Base-by-base conservation (phyloP, 1,140 invertebrate species). In the Metaphire vulgaris region DNA sequence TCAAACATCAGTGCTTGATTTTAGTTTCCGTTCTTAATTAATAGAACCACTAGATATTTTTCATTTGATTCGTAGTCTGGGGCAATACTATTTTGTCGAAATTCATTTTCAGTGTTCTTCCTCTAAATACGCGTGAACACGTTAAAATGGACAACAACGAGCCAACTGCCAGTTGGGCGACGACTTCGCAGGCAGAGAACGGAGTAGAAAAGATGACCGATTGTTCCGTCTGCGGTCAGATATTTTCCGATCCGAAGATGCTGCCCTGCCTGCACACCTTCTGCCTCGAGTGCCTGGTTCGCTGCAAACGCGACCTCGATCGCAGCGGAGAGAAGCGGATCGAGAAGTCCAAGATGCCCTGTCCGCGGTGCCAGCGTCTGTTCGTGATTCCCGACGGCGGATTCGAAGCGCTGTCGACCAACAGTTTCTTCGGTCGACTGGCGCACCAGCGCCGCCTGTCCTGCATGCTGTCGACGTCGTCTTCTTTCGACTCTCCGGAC, bases 181-280 rank as follows among this genome's bases (percentile, higher is more conserved):
- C 41, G 6, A 56, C 41, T 56, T 56, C 41, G 6, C 41, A 6
- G 41, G 6, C 21, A 21, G 41, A 56, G 21, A 56, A 56, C 41
- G 41, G 41, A 56, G n/a, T n/a, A n/a, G 41, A 56, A 21, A 56
- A 21, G 21, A 6, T 56, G 41, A 56, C 41, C 6, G 41, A 56
- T 6, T 56, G 41, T 21, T 56, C 21, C 41, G 86, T 87, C 69
- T 87, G 86, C 79, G 81, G 81, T 56, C 85, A 86, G 78, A 80
- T 81, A 2, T 87, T 83, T 78, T 85, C 82, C 73, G 67, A 28
- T 69, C n/a, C 67, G n/a, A 26, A 69, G 67, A 31, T 69, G 67
- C 30, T 69, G 67, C 67, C 67, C n/a, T 69, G 67, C 67, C 67
- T 28, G 2, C 67, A 69, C 67, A 69, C 67, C n/a, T 69, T 69